Conservation (phyloP, 2,797 vertebrate genomes). For the Onychomys leucogaster region DNA sequence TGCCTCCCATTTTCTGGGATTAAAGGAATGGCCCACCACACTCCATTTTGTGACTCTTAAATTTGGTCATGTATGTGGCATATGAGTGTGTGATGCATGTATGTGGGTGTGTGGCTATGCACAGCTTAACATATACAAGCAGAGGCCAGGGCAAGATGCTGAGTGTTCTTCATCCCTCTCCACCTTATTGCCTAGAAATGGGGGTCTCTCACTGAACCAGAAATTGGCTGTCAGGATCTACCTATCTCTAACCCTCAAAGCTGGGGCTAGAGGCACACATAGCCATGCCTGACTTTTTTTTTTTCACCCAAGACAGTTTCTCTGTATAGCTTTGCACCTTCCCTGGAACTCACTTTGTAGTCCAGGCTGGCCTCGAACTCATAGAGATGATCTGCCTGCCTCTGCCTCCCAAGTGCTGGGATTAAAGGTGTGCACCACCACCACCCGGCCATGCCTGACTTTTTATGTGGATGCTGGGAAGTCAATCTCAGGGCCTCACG, state of each 20-base stretch:
- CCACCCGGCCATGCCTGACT: no score
- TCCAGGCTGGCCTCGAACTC: no score
- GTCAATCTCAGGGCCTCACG: neutral
- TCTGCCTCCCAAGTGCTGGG: no score
- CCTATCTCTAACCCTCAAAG: neutral
- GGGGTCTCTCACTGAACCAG: neutral
- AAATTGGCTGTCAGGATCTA: neutral
- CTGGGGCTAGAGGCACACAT: neutral
- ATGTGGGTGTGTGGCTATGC: neutral
- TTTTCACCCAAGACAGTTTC: no score
- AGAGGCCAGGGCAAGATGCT: neutral
- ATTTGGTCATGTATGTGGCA: neutral
- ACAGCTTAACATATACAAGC: neutral
- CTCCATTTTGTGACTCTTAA: constrained; percentile 33
- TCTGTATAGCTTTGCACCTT: no score
- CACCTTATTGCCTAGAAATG: neutral
- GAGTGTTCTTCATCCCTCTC: neutral
- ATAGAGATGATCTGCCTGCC: no score
- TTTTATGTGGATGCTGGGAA: neutral
- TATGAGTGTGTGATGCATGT: no score
- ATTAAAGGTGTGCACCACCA: no score
- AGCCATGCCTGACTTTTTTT: no score
- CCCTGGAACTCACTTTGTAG: no score
- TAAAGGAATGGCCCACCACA: neutral
- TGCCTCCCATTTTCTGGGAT: neutral